Evolutionary conservation across 2,113 vertebrate genomes (phyloP).

Genomic region (Halichoeres trimaculatus): DNA sequence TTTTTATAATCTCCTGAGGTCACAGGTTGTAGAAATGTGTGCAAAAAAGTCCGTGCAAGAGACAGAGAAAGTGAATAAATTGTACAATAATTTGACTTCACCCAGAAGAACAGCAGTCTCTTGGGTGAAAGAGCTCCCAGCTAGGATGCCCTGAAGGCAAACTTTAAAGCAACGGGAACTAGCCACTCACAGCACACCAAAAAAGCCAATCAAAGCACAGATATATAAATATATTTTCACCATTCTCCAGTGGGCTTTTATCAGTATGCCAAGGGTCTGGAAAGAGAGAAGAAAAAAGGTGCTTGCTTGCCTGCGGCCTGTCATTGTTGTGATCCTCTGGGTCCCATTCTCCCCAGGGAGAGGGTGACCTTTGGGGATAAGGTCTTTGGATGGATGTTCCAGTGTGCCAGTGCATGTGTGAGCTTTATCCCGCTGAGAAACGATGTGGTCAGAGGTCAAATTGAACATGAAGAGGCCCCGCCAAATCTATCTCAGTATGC

Average conservation of each 20-base stretch:
- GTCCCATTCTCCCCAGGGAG: slow-evolving; percentile 23
- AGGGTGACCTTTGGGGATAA: slow-evolving; percentile 15
- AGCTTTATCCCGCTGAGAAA: slow-evolving; percentile 17
- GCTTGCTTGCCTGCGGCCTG: background rate
- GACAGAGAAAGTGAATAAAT: background rate
- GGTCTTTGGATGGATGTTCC: slow-evolving; percentile 2
- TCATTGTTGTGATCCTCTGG: slow-evolving; percentile 29
- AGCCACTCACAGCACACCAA: too few species aligned
- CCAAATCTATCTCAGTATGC: slow-evolving; percentile 31
- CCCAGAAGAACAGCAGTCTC: background rate
- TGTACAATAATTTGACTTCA: background rate
- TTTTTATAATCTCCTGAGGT: background rate
- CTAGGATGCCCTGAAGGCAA: background rate
- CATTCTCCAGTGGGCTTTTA: slow-evolving; percentile 15
- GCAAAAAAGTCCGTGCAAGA: background rate
- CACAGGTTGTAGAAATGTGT: too few species aligned
- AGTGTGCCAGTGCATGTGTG: background rate
- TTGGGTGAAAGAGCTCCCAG: background rate
- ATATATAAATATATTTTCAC: background rate
- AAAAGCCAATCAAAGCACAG: background rate
- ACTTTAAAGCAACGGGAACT: background rate
- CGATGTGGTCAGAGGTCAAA: slow-evolving; percentile 46
- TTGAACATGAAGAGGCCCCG: slow-evolving; percentile 31
- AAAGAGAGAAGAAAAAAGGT: slow-evolving; percentile 15
- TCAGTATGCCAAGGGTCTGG: slow-evolving; percentile 19